phyloP scores from a whole-genome alignment of 2,113 vertebrate genomes.

The Perca schrenkii region DNA sequence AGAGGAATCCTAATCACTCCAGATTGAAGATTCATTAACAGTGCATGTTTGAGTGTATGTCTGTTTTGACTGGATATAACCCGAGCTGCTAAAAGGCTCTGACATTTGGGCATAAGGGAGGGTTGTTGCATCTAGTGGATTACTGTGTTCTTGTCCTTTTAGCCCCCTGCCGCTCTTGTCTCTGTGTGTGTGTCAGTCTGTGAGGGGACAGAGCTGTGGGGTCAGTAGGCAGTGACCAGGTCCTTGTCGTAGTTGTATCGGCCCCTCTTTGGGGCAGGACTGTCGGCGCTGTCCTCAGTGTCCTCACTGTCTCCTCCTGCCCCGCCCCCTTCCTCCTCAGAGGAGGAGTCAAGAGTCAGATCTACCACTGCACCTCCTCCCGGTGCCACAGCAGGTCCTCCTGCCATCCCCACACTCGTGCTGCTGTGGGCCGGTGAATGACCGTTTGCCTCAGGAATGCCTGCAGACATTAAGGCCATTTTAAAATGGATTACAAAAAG shows the following conservation, averaged over 20 bases:
- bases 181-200: conserved; percentile 73
- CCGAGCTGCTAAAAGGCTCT: conserved; percentile 73
- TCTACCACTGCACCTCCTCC: conserved; percentile 91
- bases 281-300: conserved; percentile 92
- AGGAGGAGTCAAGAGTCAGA: conserved; percentile 97
- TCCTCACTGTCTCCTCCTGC: conserved; percentile 93
- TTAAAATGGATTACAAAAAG: background rate
- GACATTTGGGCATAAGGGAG: conserved; percentile 59
- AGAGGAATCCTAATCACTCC: conserved; percentile 66
- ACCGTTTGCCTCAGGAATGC: conserved; percentile 90
- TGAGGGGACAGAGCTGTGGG: conserved; percentile 68
- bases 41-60: conserved; percentile 68
- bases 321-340: conserved; percentile 89
- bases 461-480: conserved; percentile 71
- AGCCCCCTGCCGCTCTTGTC: conserved; percentile 67
- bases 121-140: conserved; percentile 71
- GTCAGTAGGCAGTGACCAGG: conserved; percentile 97
- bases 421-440: conserved; percentile 87
- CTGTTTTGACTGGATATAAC: conserved; percentile 60
- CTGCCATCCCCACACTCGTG: conserved; percentile 78
- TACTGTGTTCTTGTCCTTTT: conserved; percentile 70
- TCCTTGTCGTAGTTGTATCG: conserved; percentile 96
- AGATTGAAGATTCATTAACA: conserved; percentile 63
- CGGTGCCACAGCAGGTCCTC: conserved; percentile 65
- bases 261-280: conserved; percentile 90